These are phyloP conservation scores for Hydropotes inermis DNA, from an alignment of 2,113 vertebrate genomes.

Conservation along the genomic window DNA sequence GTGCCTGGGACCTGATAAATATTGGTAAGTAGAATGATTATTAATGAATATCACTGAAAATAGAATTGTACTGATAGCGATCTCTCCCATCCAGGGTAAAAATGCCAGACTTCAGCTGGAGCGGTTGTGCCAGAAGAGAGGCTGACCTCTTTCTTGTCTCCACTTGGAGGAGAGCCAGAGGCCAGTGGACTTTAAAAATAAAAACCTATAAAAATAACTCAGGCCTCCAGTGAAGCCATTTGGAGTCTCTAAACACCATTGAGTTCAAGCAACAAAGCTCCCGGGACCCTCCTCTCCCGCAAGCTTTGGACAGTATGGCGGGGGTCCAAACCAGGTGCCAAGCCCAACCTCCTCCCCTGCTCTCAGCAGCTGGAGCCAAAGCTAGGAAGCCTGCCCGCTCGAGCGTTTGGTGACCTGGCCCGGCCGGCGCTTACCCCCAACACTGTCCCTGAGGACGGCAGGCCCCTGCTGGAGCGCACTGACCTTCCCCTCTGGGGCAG, in stretches of 20 bases:
- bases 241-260: neutral
- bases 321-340: neutral
- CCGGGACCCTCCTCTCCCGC: fast-evolving
- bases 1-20: neutral
- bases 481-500: neutral
- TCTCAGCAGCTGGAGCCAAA: neutral
- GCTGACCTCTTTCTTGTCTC: neutral
- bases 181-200: neutral
- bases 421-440: fast-evolving
- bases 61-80: neutral
- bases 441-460: fast-evolving
- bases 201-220: neutral
- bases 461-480: too few relatives aligned
- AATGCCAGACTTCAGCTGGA: fast-evolving
- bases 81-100: neutral
- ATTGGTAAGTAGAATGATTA: neutral
- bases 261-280: neutral
- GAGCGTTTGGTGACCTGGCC: neutral
- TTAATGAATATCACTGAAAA: neutral
- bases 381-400: neutral
- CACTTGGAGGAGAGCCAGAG: neutral
- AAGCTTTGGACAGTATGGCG: neutral
- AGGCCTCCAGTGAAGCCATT: neutral
- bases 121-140: neutral
- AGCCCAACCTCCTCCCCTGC: neutral